phyloP scores from a whole-genome alignment of 1,140 invertebrate genomes.

The Riptortus pedestris region DNA sequence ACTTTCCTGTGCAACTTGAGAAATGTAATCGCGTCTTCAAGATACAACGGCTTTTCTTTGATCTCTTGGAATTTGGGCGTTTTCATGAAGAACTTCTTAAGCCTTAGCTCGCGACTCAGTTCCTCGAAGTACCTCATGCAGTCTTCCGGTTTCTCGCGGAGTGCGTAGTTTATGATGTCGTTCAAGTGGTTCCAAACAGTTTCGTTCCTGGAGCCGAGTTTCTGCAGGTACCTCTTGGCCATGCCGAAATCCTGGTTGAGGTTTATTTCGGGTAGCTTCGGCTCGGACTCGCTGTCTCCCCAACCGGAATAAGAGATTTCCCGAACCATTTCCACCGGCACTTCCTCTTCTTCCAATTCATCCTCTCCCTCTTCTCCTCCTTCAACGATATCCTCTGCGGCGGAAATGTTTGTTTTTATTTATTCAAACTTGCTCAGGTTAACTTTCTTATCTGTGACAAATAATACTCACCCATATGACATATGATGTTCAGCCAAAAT shows the following conservation, averaged over 20 bases:
- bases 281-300: neutral
- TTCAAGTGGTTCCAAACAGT: neutral
- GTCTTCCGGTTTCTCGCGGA: neutral
- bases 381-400: no score
- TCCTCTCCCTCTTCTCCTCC: neutral
- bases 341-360: neutral
- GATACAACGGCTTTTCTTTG: neutral
- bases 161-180: neutral
- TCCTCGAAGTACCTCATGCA: slow-evolving; percentile 12
- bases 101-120: neutral
- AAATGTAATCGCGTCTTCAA: neutral
- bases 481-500: no score
- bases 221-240: neutral
- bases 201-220: neutral
- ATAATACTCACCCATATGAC: no score
- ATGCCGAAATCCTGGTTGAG: neutral
- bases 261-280: neutral
- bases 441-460: no score
- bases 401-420: no score
- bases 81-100: neutral
- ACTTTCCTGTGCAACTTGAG: slow-evolving; percentile 1
- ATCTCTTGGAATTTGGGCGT: neutral
- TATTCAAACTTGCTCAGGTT: no score
- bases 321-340: neutral
- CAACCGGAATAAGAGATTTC: neutral